Conservation (phyloP, 2,888 invertebrate genomes). For the Pachycephus smyrnensis region DNA sequence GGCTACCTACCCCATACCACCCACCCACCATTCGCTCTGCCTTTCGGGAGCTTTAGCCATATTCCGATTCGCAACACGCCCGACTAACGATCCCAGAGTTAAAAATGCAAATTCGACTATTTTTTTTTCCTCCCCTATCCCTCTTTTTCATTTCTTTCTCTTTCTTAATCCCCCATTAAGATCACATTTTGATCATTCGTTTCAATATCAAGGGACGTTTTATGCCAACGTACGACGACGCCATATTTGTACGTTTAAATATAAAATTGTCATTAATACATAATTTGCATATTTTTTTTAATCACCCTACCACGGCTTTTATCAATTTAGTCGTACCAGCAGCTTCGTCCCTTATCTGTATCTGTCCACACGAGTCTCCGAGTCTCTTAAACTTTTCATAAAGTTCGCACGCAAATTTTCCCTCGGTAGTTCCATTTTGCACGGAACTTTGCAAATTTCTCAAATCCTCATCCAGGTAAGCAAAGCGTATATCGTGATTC, state of each 20-base stretch:
- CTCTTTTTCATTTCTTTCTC: not conserved
- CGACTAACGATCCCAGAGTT: slow-evolving; percentile 48
- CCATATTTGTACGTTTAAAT: not conserved
- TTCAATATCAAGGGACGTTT: not conserved
- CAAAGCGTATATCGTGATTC: not conserved
- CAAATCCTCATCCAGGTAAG: not conserved
- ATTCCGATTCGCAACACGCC: slow-evolving; percentile 54
- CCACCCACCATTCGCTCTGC: slow-evolving; percentile 45
- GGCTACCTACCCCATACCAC: slow-evolving; percentile 55
- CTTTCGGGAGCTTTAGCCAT: slow-evolving; percentile 43
- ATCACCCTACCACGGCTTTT: not conserved
- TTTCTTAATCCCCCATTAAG: slow-evolving; percentile 6
- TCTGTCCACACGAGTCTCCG: not conserved
- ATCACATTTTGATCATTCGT: not conserved
- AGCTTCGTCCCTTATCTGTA: too few species aligned
- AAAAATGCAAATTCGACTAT: slow-evolving; percentile 30
- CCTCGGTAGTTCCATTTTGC: not conserved
- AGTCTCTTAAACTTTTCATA: not conserved
- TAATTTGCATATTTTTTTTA: not conserved
- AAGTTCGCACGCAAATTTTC: not conserved
- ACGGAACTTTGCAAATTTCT: not conserved
- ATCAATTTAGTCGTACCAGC: too few species aligned
- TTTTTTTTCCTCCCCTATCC: not conserved
- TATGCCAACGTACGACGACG: not conserved
- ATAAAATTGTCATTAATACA: not conserved